Conservation (phyloP, 1,140 invertebrate genomes). For the Achroia grisella region DNA sequence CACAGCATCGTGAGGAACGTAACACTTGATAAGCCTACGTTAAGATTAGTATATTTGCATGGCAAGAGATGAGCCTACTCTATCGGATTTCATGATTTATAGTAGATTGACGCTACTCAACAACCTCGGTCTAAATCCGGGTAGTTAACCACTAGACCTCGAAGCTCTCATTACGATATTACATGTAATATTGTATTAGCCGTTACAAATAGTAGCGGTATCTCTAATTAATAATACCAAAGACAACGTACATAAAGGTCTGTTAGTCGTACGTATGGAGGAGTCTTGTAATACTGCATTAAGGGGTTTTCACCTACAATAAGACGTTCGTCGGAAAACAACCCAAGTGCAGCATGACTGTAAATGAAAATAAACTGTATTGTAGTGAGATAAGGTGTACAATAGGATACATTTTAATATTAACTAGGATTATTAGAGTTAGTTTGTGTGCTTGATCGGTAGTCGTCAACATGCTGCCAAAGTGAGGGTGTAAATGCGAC, state of each 20-base stretch:
- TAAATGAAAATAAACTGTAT: slow-evolving; percentile 18
- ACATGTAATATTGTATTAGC: too few species aligned
- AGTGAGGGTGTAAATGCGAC: slow-evolving; percentile 12
- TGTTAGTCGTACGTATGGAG: not conserved
- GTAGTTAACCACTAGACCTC: too few species aligned
- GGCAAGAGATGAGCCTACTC: too few species aligned
- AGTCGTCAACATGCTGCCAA: slow-evolving; percentile 35
- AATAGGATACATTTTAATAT: slow-evolving; percentile 3
- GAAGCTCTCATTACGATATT: too few species aligned
- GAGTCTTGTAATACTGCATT: slow-evolving; percentile 5
- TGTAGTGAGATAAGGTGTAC: not conserved
- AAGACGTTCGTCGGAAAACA: slow-evolving; percentile 8
- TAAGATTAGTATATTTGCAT: too few species aligned
- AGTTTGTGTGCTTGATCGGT: slow-evolving; percentile 34
- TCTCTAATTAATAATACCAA: slow-evolving; percentile 1
- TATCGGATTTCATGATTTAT: too few species aligned
- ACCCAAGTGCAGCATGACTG: slow-evolving; percentile 11
- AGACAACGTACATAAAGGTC: not conserved
- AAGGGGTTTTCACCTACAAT: slow-evolving; percentile 5
- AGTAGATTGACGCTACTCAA: too few species aligned
- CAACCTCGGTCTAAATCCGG: too few species aligned
- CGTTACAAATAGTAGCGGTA: too few species aligned
- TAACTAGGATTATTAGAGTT: slow-evolving; percentile 32
- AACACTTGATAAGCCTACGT: too few species aligned
- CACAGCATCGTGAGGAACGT: too few species aligned